These are phyloP conservation scores for Eulacestoma nigropectus DNA, from an alignment of 2,113 vertebrate genomes.

Conservation along the genomic window DNA sequence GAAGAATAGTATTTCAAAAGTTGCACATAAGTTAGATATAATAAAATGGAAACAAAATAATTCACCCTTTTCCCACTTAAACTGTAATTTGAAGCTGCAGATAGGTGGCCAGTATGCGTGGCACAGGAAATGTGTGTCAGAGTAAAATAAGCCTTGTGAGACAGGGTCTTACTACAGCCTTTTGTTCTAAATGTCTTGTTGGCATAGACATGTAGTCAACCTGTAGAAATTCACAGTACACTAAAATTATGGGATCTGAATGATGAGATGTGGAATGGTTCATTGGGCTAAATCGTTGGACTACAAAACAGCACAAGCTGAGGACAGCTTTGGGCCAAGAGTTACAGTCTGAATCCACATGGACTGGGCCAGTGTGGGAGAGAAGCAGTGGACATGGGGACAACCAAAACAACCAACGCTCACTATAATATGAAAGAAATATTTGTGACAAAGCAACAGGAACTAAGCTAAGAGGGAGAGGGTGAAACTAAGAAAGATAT, in stretches of 20 bases:
- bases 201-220: neutral
- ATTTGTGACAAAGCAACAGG: neutral
- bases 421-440: neutral
- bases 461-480: neutral
- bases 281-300: neutral
- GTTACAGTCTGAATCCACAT: neutral
- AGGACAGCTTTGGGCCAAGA: neutral
- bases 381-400: neutral
- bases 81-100: neutral
- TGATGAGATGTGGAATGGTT: neutral
- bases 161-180: neutral
- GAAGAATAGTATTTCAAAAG: neutral
- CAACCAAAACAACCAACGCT: neutral
- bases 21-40: neutral
- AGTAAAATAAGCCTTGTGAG: neutral
- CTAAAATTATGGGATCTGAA: neutral
- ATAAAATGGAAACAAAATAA: neutral
- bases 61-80: neutral
- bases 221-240: neutral
- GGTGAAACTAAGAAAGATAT: neutral
- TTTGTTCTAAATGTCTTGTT: neutral
- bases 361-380: neutral
- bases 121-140: neutral
- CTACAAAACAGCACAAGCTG: neutral
- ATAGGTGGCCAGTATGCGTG: accelerated